Evolutionary conservation across 2,113 vertebrate genomes (phyloP).

Genomic region (Elephas maximus): DNA sequence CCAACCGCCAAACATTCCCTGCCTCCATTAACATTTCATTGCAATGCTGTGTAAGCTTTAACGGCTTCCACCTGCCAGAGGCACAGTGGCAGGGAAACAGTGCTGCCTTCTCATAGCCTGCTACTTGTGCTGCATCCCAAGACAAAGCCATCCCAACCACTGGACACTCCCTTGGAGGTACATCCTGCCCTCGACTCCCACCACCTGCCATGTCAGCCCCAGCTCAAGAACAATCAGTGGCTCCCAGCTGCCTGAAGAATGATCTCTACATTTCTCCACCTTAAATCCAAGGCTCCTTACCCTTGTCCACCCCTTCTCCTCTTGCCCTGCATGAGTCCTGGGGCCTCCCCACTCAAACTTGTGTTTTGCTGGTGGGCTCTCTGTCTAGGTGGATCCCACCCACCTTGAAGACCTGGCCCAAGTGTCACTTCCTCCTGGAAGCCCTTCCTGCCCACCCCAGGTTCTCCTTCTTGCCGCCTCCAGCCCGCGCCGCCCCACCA

Average conservation of each 20-base stretch:
- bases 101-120: neutral
- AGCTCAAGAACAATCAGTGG: neutral
- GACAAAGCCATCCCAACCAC: neutral
- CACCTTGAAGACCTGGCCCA: neutral
- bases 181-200: neutral
- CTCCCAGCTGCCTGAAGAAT: neutral
- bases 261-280: neutral
- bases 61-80: accelerated
- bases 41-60: accelerated
- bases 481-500: neutral
- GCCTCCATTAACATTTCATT: neutral
- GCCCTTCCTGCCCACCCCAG: neutral
- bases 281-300: neutral
- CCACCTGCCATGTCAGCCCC: neutral
- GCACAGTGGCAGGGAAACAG: accelerated
- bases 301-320: neutral
- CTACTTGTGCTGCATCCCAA: neutral
- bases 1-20: neutral
- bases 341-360: neutral
- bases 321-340: neutral
- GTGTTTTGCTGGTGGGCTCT: neutral
- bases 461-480: neutral
- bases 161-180: neutral
- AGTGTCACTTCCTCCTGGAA: neutral
- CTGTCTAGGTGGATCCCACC: neutral